Evolutionary conservation across 1,140 invertebrate species (phyloP), one percentile per base, ranked within the genome.

Genomic region (Palaemon carinicauda): DNA sequence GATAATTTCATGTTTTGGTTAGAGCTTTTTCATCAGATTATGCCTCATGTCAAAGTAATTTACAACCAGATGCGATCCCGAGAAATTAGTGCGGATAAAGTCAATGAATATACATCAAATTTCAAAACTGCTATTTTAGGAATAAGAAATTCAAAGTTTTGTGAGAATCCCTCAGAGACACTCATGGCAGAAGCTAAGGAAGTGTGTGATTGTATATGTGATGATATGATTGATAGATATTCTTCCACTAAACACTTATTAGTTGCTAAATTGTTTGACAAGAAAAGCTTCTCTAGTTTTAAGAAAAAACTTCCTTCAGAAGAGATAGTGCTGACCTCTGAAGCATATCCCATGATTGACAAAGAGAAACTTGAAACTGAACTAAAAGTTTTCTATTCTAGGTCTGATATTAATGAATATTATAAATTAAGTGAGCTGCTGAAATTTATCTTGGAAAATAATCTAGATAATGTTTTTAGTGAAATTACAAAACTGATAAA

Each of bases 1-100:
- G 73, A 83, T 15, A 80, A 75, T 87, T 89, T 89, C 80, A 87
- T 52, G 74, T 89, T 89, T 87, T 89, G 87, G 88, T 84, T 89
- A 60, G 53, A 87, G 54, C 75, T 89, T 83, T 89, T 89, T 82
- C 74, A 89, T 65, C 79, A 88, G 74, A 82, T 89, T 80, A 89
- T 89, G 89, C 89, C 87, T 74, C 83, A 89, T 71, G 79, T 80
- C 71, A 87, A 89, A 74, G 88, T 87, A 56, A 80, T 89, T 83
- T 89, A 79, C 84, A 87, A 88, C 54, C 87, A 89, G 83, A 69
- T 89, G 81, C 82, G 89, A 80, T 74, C 52, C 79, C 33, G 73
- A 71, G 65, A 81, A 71, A 89, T 83, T 82, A 65, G 74, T 79
- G 60, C 71, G 53, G 51, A 33, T 74, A 82, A 89, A 83, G 88